phyloP scores from a whole-genome alignment of 1,140 invertebrate species.

The Hycleus phaleratus region DNA sequence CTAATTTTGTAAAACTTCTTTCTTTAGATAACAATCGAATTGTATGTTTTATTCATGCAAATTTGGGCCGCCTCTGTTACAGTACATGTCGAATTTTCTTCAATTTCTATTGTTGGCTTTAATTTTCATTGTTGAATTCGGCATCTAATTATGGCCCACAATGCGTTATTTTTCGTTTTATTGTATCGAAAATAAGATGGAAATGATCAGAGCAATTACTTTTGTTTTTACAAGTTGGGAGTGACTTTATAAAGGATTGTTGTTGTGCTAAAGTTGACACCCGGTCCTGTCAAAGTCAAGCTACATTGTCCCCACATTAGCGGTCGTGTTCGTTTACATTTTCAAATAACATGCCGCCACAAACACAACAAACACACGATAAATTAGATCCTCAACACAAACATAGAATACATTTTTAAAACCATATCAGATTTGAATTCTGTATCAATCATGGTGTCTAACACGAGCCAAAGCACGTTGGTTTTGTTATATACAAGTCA shows the following conservation, averaged over 20 bases:
- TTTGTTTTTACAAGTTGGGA: neutral
- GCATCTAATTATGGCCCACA: too few species aligned
- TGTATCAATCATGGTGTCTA: constrained; percentile 15
- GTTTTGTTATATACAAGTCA: neutral
- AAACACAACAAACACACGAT: constrained; percentile 10
- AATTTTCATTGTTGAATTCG: too few species aligned
- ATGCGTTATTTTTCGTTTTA: too few species aligned
- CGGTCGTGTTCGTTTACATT: constrained; percentile 3
- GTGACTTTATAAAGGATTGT: constrained; percentile 6
- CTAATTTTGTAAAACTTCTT: too few species aligned
- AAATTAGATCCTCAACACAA: constrained; percentile 13
- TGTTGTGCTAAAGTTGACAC: constrained; percentile 6
- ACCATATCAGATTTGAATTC: constrained; percentile 15
- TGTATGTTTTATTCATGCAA: too few species aligned
- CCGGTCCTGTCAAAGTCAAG: constrained; percentile 10
- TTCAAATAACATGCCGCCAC: constrained; percentile 1
- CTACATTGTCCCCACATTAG: constrained; percentile 15
- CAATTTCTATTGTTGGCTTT: too few species aligned
- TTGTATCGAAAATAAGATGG: too few species aligned
- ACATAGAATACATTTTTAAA: constrained; percentile 18
- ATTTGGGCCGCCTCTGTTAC: too few species aligned
- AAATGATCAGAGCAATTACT: too few species aligned
- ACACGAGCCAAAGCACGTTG: constrained; percentile 4
- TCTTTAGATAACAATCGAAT: too few species aligned
- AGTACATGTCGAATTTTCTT: too few species aligned